Evolutionary conservation across 2,888 invertebrate genomes (phyloP).

Genomic region (Lasius fuliginosus): DNA sequence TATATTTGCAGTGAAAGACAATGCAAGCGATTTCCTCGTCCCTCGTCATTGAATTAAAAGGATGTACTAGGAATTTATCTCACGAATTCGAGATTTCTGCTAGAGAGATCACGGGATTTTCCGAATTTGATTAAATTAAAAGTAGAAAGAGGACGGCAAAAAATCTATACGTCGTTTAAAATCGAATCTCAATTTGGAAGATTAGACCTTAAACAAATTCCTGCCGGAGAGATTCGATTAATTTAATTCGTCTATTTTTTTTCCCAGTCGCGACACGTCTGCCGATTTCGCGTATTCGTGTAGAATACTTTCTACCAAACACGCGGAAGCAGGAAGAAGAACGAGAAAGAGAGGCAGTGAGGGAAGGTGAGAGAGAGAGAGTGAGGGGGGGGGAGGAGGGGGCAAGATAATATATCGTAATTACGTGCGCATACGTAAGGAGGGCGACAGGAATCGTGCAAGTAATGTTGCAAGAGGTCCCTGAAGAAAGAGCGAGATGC

Average conservation of each 20-base stretch:
- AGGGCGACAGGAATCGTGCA: background rate
- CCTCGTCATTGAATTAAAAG: background rate
- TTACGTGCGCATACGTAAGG: background rate
- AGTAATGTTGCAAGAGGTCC: background rate
- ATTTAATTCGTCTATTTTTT: background rate
- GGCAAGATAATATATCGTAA: background rate
- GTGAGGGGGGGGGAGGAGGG: background rate
- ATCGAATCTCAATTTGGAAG: background rate
- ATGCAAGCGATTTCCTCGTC: background rate
- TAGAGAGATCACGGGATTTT: background rate
- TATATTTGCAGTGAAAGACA: background rate
- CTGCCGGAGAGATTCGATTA: background rate
- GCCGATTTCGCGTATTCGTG: background rate
- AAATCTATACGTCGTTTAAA: background rate
- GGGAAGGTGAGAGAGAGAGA: background rate
- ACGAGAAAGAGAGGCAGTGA: background rate
- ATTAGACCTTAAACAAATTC: background rate
- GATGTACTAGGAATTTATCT: background rate
- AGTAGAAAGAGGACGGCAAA: background rate
- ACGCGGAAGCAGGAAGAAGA: slow-evolving; percentile 37
- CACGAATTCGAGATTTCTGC: background rate
- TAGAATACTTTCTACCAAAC: slow-evolving; percentile 10
- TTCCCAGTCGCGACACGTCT: background rate
- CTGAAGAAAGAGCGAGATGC: background rate
- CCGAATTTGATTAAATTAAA: background rate